Base-by-base conservation (phyloP, 2,113 vertebrate species). In the Oostethus manadensis region DNA sequence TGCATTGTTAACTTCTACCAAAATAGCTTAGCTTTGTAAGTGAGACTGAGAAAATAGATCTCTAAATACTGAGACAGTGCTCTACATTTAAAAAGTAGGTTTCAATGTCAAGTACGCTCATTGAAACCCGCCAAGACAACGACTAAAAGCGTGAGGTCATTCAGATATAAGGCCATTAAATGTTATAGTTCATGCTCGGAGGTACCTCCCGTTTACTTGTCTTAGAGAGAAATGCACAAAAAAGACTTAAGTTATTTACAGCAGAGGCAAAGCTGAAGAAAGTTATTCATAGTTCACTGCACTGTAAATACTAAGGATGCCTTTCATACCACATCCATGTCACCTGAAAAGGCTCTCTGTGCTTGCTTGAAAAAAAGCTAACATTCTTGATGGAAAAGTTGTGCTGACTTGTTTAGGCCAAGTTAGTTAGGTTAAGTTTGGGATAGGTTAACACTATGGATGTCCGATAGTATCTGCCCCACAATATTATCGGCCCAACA, bases 181-280 rank as follows among this genome's bases (percentile, higher is more conserved):
- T 86, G 71, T 89, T 66, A 87, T 86, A 90, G 80, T 85, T 90
- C 94, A 94, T 94, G 93, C 93, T 93, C 82, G 89, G 93, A 95
- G 91, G 91, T 94, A 79, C 71, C 80, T 71, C 82, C 68, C 73
- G 63, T 56, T 77, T 64, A 71, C 62, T 66, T 44, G 43, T 71
- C 64, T 73, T 76, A 38, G 64, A 77, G 80, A 69, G 29, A 76
- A 75, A 76, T 49, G 47, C 64, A 76, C 70, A 71, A 50, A 58
- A 66, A 71, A 38, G 78, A 85, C 81, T 71, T 68, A 16, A 86
- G 84, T 80, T 83, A 85, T 89, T 84, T 89, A 87, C 88, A 90
- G 79, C 74, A 74, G 79, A 78, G 70, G 83, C 77, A 85, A 81
- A 88, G 78, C 77, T 80, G 74, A 83, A 83, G 89, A 83, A 76